Conservation (phyloP, 2,888 invertebrate species). For the Poecilobothrus nobilitatus region DNA sequence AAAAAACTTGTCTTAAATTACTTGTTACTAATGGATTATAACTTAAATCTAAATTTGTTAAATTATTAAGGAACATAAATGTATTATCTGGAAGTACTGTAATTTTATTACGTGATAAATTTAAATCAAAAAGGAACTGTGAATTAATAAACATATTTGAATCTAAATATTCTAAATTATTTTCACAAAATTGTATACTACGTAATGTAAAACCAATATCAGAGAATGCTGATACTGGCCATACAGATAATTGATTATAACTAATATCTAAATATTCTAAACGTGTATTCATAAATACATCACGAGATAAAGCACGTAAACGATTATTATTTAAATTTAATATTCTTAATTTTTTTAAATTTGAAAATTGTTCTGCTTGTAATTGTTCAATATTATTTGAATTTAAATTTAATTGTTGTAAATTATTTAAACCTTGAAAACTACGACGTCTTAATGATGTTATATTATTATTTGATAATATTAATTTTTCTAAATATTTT, state of each 20-base stretch:
- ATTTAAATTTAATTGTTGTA: conserved; percentile 73
- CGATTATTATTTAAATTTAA: conserved; percentile 65
- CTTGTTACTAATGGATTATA: conserved; percentile 72
- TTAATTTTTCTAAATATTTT: conserved; percentile 61
- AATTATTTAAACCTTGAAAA: conserved; percentile 62
- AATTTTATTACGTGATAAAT: conserved; percentile 70
- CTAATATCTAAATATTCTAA: conserved; percentile 74
- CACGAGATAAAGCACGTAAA: conserved; percentile 63
- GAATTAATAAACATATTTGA: conserved; percentile 78
- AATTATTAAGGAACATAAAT: conserved; percentile 69
- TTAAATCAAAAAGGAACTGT: conserved; percentile 66
- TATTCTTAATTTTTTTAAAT: conserved; percentile 63
- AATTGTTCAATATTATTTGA: conserved; percentile 67
- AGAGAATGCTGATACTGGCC: conserved; percentile 67
- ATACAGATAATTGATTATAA: conserved; percentile 66
- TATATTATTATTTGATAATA: conserved; percentile 66
- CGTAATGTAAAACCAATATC: conserved; percentile 72
- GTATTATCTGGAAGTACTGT: conserved; percentile 82
- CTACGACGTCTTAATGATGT: conserved; percentile 63
- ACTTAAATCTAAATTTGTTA: conserved; percentile 72
- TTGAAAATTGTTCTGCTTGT: conserved; percentile 71
- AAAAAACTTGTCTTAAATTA: conserved; percentile 78
- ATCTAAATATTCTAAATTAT: conserved; percentile 77
- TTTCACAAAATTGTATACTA: conserved; percentile 67
- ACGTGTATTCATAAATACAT: conserved; percentile 69